Conservation (phyloP, 2,113 vertebrate species). For the Ascaphus truei region DNA sequence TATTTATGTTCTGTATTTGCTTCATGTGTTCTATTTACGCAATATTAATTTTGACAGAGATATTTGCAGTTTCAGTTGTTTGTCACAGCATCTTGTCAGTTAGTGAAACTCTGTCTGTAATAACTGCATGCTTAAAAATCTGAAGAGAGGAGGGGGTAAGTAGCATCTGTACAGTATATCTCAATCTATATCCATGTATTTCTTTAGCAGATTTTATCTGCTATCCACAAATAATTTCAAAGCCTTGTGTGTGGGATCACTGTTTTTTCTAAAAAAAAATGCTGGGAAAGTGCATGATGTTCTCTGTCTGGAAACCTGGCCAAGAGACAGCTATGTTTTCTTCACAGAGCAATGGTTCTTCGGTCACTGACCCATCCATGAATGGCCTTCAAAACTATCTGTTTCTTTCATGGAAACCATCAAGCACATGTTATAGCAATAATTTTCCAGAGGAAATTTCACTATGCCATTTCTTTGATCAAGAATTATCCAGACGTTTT, state of each 20-base stretch:
- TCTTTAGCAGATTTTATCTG: constrained; percentile 1
- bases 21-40: no score
- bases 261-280: background rate
- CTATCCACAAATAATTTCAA: background rate
- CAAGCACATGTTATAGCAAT: constrained; percentile 11
- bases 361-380: constrained; percentile 15
- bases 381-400: constrained; percentile 23
- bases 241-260: constrained; percentile 11
- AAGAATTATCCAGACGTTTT: background rate
- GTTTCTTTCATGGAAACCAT: constrained; percentile 1
- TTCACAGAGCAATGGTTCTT: background rate
- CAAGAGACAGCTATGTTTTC: constrained; percentile 5
- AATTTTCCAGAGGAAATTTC: background rate
- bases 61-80: no score
- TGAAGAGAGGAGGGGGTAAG: no score
- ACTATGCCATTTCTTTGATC: background rate
- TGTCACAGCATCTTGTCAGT: no score
- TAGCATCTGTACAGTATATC: no score
- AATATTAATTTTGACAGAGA: no score
- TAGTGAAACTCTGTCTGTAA: no score
- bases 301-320: constrained; percentile 16
- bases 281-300: background rate
- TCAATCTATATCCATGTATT: background rate
- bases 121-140: no score
- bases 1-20: no score